Base-by-base conservation (phyloP, 2,888 invertebrate species). In the Smittia aterrima region DNA sequence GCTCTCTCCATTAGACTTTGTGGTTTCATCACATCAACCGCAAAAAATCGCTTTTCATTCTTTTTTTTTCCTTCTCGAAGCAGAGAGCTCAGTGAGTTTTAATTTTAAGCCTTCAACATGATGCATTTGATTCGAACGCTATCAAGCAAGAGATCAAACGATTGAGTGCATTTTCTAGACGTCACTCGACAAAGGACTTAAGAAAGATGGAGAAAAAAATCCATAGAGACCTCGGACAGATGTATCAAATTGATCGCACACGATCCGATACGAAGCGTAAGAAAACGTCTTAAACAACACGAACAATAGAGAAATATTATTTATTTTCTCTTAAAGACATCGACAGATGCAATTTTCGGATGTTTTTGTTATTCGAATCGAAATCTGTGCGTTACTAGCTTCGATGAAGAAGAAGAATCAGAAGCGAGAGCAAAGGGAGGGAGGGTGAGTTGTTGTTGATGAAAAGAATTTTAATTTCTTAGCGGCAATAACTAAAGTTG, bases 211-310 rank as follows among this genome's bases (percentile, higher is more conserved):
- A 20, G n/a, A n/a, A n/a, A n/a, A 22, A 22, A 62, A 4, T 7
- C 20, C 62, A 7, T 62, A 62, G n/a, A 62, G 54, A 6, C 18
- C 18, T n/a, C 25, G 18, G 66, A 67, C 67, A 67, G 67, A 67
- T 67, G 67, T 67, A 67, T 67, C 67, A 67, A 67, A 67, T 67
- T 67, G 67, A 67, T 67, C 67, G 67, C 67, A 67, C 67, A 67
- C 67, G 67, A 67, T 67, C 67, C 67, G 67, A 40, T 67, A 24
- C 22, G 66, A 24, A 27, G 22, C 16, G 25, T 4, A 27, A 25
- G 32, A 9, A 40, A 20, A 27, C 11, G 32, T 66, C 32, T 32
- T 66, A n/a, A 66, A 22, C n/a, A 64, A 13, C 27, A 6, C 64
- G 4, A 64, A 64, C 64, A 64, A 64, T 64, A 20, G 64, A 64